These are phyloP conservation scores for Drosophila baimaii DNA, from an alignment of 1,140 invertebrate species.

Conservation along the genomic window DNA sequence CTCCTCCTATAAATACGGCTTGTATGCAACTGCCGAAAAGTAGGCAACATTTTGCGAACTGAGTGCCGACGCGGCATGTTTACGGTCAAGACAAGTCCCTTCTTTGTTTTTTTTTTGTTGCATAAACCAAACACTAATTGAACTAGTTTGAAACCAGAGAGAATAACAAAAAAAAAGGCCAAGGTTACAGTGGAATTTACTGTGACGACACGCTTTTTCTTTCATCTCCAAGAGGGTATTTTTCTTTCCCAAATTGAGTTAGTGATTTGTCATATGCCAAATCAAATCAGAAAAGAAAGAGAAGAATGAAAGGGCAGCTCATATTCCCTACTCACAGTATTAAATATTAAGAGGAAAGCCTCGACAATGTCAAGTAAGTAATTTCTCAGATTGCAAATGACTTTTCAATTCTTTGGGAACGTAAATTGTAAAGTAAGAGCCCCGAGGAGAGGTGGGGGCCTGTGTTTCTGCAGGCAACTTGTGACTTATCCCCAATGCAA, in stretches of 20 bases:
- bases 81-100: not conserved
- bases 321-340: conserved; percentile 3
- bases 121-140: conserved; percentile 9
- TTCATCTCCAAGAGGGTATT: not conserved
- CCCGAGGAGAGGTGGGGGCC: not conserved
- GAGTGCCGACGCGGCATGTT: not conserved
- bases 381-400: conserved; percentile 45
- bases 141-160: not conserved
- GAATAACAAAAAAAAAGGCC: not conserved
- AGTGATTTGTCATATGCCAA: conserved; percentile 11
- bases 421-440: not conserved
- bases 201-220: conserved; percentile 9
- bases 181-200: not conserved
- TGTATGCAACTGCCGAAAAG: not conserved
- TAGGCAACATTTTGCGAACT: not conserved
- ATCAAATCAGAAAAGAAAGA: not conserved
- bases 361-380: conserved; percentile 13
- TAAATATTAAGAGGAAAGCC: conserved; percentile 25
- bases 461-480: conserved; percentile 1
- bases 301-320: not conserved
- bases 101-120: not conserved
- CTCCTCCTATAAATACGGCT: too few species aligned
- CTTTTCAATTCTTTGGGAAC: conserved; percentile 7
- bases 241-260: conserved; percentile 1
- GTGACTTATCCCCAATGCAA: conserved; percentile 31